Percentiles rank a stretch among this genome's conserved stretches.
phyloP scores from a whole-genome alignment of 2,113 vertebrate species.

The Alces alces region DNA sequence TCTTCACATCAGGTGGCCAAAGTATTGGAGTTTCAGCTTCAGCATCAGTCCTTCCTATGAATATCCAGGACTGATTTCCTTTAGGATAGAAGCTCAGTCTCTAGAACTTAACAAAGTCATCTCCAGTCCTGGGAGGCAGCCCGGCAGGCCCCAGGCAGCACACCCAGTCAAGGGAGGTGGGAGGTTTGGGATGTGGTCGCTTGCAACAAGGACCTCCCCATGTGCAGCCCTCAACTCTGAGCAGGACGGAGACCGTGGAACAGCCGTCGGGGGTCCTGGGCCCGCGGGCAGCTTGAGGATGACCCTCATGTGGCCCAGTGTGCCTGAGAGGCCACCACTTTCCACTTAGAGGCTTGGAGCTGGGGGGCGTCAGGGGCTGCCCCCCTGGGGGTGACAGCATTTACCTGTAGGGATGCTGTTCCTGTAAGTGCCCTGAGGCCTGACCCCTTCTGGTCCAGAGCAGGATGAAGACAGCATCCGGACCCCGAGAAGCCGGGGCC shows the following conservation, averaged over 20 bases:
- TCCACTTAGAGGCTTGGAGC: not conserved
- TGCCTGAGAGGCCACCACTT: not conserved
- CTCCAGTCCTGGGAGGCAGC: not conserved
- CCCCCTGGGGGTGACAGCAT: accelerated
- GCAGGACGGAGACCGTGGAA: accelerated
- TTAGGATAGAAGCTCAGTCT: not conserved
- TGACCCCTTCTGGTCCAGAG: not conserved
- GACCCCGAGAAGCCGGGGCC: accelerated
- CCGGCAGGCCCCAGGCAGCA: not conserved
- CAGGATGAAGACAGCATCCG: accelerated
- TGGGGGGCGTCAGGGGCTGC: too few relatives aligned
- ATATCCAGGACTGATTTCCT: not conserved
- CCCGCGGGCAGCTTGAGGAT: accelerated
- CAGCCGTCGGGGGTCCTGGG: accelerated
- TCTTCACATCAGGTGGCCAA: not conserved
- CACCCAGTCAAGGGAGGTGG: not conserved
- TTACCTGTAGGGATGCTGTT: too few relatives aligned
- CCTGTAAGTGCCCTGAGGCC: not conserved
- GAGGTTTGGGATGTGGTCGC: not conserved
- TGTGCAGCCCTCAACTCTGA: not conserved
- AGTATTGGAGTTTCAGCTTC: not conserved
- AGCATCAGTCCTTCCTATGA: not conserved
- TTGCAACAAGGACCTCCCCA: accelerated
- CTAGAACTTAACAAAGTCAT: too few relatives aligned
- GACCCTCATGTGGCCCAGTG: not conserved